Conservation (phyloP, 2,797 vertebrate species). For the Premnoplex brunnescens region DNA sequence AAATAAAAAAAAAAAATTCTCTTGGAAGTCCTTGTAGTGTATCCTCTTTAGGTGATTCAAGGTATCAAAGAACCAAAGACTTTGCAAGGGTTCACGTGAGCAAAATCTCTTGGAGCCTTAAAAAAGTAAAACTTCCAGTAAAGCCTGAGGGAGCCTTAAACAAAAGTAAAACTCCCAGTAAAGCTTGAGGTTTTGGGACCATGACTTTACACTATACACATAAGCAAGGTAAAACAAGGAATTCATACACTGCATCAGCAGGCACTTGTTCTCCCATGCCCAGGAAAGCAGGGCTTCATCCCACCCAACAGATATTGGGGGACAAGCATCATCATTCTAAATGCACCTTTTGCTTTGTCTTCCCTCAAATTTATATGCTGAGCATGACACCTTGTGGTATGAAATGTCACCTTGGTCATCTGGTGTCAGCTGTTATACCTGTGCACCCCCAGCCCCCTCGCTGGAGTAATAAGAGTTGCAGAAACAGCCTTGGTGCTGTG, state of each 20-base stretch:
- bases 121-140: too few species aligned
- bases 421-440: background rate
- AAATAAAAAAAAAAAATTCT: too few species aligned
- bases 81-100: too few species aligned
- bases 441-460: background rate
- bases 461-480: background rate
- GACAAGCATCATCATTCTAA: background rate
- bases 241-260: background rate
- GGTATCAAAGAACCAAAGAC: too few species aligned
- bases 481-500: background rate
- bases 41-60: too few species aligned
- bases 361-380: background rate
- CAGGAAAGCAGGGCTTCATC: background rate
- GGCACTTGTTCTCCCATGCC: background rate
- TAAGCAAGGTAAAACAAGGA: background rate
- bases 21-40: too few species aligned
- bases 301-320: too few species aligned
- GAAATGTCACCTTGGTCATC: background rate
- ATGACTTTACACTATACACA: too few species aligned
- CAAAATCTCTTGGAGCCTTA: too few species aligned
- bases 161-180: too few species aligned
- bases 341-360: background rate
- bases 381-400: accelerated
- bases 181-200: too few species aligned
- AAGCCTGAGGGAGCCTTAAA: too few species aligned